Base-by-base conservation (phyloP, 2,797 vertebrate species). In the Triplophysa bombifrons region DNA sequence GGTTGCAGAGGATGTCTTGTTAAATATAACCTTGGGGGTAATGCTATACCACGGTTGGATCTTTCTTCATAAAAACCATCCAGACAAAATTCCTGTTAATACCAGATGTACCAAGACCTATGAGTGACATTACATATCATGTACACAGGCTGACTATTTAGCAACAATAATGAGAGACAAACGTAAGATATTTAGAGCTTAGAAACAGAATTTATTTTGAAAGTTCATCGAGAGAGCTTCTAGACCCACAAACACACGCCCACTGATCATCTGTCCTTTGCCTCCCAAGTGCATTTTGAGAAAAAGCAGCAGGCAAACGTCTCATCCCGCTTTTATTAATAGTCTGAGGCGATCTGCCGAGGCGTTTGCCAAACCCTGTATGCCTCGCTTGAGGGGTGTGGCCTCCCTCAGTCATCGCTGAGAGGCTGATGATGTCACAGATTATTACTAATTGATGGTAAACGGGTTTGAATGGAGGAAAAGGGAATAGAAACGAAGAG, bases 141-240 rank as follows among this genome's bases (percentile, higher is more conserved):
- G 34, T 16, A 48, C 34, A 70, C 12, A 72, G 19, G 46, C 22
- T 65, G 8, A 66, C 16, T 50, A 60, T 60, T 34, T 58, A 76
- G 38, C 74, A 60, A 58, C 1, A 20, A 20, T 76, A 70, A 61
- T 63, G 19, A 53, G 19, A 41, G 14, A 63, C 67, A 70, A 48
- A 58, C 46, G 3, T 60, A 27, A 16, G 55, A 46, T n/a, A 56
- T 56, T 63, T 55, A 41, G 50, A 27, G 19, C 16, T 38, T 44
- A 17, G 17, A 48, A 16, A 48, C 46, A 16, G 12, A 41, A 20
- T 56, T 20, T 30, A 56, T 58, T 19, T 38, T 61, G 20, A 73
- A 20, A 61, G 75, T 66, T 73, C 30, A 80, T 48, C 41, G 56
- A 72, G 66, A 19, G 50, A 67, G 70, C 41, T 67, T 80, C 25